Evolutionary conservation across 2,113 vertebrate species (phyloP).

Genomic region (Eulacestoma nigropectus): DNA sequence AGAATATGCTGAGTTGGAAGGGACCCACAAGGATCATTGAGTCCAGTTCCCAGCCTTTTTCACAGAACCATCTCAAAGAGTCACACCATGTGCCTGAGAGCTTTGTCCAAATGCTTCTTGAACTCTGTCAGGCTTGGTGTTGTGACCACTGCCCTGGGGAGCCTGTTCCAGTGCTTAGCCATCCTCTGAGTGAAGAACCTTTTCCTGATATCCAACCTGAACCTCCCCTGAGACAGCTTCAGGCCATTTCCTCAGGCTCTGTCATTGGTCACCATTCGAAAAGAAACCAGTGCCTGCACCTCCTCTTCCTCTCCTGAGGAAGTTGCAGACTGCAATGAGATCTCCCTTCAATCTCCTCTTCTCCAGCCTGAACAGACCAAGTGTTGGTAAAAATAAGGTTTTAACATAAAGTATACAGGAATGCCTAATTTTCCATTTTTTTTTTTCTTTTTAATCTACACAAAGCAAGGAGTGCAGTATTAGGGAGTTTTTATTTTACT

Average conservation of each 20-base stretch:
- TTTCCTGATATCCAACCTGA: not conserved
- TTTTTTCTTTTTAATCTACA: not conserved
- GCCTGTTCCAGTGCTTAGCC: fast-evolving
- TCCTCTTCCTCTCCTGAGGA: fast-evolving
- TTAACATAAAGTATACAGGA: not conserved
- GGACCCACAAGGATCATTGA: not conserved
- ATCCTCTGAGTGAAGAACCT: not conserved
- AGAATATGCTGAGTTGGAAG: not conserved
- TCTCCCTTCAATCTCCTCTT: not conserved
- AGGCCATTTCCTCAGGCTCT: fast-evolving
- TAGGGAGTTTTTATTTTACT: not conserved
- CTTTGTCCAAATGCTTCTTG: not conserved
- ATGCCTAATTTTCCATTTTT: not conserved
- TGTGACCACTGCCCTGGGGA: not conserved
- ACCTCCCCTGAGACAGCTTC: not conserved
- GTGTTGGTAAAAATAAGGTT: not conserved
- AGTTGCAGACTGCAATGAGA: not conserved
- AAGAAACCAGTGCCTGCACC: not conserved
- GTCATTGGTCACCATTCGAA: not conserved
- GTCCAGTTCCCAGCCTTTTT: not conserved
- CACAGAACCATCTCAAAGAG: not conserved
- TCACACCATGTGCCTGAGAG: not conserved
- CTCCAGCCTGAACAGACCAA: not conserved
- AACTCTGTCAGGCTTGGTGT: not conserved
- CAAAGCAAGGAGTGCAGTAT: not conserved